Percentiles rank a stretch among this genome's conserved stretches.
phyloP scores from a whole-genome alignment of 2,113 vertebrate genomes.

The Marmota flaviventris region DNA sequence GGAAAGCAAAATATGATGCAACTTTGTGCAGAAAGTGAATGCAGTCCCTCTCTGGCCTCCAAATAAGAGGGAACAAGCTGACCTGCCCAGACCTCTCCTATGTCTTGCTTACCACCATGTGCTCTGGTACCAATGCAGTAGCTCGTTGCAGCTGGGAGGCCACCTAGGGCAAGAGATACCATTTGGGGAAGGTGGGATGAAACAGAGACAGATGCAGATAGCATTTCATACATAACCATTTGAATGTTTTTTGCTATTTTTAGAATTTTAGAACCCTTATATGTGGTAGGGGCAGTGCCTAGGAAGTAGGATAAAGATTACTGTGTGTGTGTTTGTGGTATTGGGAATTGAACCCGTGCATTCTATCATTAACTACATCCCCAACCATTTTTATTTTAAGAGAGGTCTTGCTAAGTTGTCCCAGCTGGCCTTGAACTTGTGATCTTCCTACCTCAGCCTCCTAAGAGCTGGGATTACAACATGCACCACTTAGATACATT shows the following conservation, averaged over 20 bases:
- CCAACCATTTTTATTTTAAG: neutral
- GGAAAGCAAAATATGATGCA: conserved; percentile 94
- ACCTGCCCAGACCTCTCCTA: conserved; percentile 76
- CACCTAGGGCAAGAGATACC: conserved; percentile 85
- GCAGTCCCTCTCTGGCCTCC: conserved; percentile 90
- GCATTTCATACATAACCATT: conserved; percentile 82
- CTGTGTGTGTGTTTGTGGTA: neutral
- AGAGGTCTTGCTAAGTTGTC: neutral
- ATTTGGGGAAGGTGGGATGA: conserved; percentile 78
- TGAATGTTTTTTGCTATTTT: conserved; percentile 83
- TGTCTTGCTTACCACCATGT: conserved; percentile 71
- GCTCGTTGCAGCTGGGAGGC: conserved; percentile 83
- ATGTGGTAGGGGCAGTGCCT: neutral
- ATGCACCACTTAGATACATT: conserved; percentile 40
- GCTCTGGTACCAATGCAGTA: conserved; percentile 73
- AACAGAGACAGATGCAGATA: conserved; percentile 74
- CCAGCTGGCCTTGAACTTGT: neutral
- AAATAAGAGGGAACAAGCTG: conserved; percentile 80
- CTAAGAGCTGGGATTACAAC: neutral
- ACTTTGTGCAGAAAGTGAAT: conserved; percentile 92
- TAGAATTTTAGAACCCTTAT: conserved; percentile 80
- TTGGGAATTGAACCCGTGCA: neutral
- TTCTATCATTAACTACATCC: neutral
- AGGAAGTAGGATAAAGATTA: conserved; percentile 65
- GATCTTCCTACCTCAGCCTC: neutral